Evolutionary conservation across 2,888 invertebrate genomes (phyloP), one percentile per base, ranked within the genome.

Genomic region (Drosophila mimica): DNA sequence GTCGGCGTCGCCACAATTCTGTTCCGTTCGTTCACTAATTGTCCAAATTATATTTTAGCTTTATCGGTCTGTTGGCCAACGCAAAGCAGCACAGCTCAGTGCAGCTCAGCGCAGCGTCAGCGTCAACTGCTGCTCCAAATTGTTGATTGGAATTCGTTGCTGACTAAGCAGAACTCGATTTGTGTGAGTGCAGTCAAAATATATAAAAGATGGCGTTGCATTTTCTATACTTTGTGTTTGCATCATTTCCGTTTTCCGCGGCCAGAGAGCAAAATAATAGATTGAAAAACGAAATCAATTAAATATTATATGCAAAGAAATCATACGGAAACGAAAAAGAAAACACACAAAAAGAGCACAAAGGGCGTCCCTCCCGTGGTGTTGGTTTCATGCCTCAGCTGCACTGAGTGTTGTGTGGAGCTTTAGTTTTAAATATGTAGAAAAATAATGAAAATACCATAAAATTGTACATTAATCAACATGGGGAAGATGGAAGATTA

Each of bases 401-500:
- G 73, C 76, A 82, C 7, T 28, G 54, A 46, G 38, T 58, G 59
- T 33, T 59, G 59, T 59, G 38, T 57, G 15, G 4, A 15, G n/a
- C 30, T 56, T 25, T 17, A 28, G 38, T 66, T 51, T 33, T 33
- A 59, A 62, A 58, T 46, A 33, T 70, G 58, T 70, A 58, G 58
- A 65, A 63, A 73, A 54, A 76, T 67, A 67, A 76, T 79, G 76
- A 76, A 82, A 78, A 82, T 77, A 70, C 74, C 71, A 76, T 77
- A 81, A 79, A 81, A 73, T 83, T 74, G 72, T 74, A 66, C 81
- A 85, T 88, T 88, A 88, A 88, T 85, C 86, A 85, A 76, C 76
- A 72, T 77, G 46, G 46, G 25, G 46, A 46, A 25, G 46, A 46
- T 31, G 70, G 56, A 67, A 88, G 88, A 85, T 85, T 88, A 88